Evolutionary conservation across 2,113 vertebrate genomes (phyloP), one percentile per base, ranked within the genome.

Genomic region (Machaerirhynchus nigripectus): DNA sequence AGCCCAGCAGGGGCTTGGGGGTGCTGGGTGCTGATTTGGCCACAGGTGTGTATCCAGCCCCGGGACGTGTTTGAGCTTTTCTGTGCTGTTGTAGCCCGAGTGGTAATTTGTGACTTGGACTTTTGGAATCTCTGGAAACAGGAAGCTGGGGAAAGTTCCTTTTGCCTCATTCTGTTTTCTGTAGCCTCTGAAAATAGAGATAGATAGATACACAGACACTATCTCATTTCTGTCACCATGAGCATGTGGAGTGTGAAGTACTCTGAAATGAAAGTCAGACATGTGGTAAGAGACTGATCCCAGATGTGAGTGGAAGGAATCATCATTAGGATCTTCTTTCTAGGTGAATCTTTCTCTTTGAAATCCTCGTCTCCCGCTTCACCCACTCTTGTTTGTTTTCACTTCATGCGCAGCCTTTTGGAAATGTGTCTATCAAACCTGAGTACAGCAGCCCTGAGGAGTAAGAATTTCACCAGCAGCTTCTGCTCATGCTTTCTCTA

Each of bases 41-140:
- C 71, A 50, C 35, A 37, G 0, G 0, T 33, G 7, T 22, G 27
- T 22, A n/a, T n/a, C n/a, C n/a, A n/a, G n/a, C n/a, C n/a, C n/a
- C n/a, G n/a, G n/a, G n/a, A n/a, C n/a, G n/a, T n/a, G n/a, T n/a
- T n/a, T n/a, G 40, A 68, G 24, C 0, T 7, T 19, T 59, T 63
- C 40, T n/a, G n/a, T 46, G 53, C 23, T 85, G 13, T 11, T 71
- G 20, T 4, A 27, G 61, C 14, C 40, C 64, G 22, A 37, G 9
- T 0, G 20, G 6, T 20, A 33, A 60, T 46, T 53, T 6, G 4
- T 47, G 37, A 4, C 6, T 40, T 26, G 31, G 33, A 4, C 4
- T 20, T 16, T 1, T 28, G 37, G 8, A 2, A 11, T 37, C 39
- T 50, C 33, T 75, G 57, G 37, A 46, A 89, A 12, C 2, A 6